phyloP scores from a whole-genome alignment of 2,797 vertebrate species.

The Cyprinella venusta region DNA sequence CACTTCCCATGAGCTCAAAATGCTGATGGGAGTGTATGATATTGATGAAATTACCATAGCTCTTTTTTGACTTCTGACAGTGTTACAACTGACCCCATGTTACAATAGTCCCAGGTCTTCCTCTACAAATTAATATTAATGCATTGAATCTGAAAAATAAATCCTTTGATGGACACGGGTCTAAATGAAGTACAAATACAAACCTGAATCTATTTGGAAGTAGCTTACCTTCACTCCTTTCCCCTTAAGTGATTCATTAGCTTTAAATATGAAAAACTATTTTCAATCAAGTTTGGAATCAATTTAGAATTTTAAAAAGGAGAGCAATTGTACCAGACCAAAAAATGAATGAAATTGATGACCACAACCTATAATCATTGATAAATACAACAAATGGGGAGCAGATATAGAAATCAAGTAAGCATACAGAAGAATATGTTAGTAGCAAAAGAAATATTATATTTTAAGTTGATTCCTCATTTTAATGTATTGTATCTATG shows the following conservation, averaged over 20 bases:
- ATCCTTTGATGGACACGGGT: not conserved
- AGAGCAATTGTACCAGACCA: not conserved
- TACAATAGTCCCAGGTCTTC: not conserved
- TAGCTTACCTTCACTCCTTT: not conserved
- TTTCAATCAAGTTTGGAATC: not conserved
- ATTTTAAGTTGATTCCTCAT: not conserved
- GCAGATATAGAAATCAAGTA: not conserved
- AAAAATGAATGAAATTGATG: not conserved
- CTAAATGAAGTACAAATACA: not conserved
- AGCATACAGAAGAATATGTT: not conserved
- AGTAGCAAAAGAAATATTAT: not conserved
- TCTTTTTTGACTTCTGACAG: not conserved
- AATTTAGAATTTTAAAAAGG: not conserved
- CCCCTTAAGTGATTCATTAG: not conserved
- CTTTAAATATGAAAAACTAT: too few relatives aligned
- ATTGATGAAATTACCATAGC: not conserved
- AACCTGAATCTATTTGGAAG: not conserved
- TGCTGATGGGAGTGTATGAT: not conserved
- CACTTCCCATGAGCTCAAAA: not conserved
- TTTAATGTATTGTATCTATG: not conserved
- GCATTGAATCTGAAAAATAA: not conserved
- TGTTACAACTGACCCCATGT: not conserved
- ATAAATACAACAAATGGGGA: not conserved
- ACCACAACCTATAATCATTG: not conserved
- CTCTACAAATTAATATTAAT: not conserved